Percentiles rank a stretch among this genome's conserved stretches.
Evolutionary conservation across 2,888 invertebrate genomes (phyloP).

Genomic region (Meloe dianella): DNA sequence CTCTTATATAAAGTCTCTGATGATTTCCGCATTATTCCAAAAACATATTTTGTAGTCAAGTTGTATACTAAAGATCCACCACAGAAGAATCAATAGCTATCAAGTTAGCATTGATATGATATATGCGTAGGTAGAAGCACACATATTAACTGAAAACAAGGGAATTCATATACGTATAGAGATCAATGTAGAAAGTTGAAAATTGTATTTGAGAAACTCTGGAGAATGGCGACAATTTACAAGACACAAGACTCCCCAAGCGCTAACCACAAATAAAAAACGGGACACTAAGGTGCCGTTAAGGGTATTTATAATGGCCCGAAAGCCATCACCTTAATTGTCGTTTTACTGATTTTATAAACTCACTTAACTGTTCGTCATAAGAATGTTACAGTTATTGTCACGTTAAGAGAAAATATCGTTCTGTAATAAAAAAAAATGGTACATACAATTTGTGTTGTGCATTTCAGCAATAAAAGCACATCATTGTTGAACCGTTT

Average conservation of each 20-base stretch:
- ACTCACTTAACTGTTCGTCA: slow-evolving; percentile 37
- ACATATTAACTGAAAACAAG: neutral
- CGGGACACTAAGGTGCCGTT: slow-evolving; percentile 34
- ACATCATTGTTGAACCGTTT: slow-evolving; percentile 23
- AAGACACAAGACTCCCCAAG: slow-evolving; percentile 23
- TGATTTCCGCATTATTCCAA: neutral
- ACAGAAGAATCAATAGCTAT: neutral
- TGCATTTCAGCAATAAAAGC: slow-evolving; percentile 14
- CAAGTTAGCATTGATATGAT: neutral
- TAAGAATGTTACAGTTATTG: slow-evolving; percentile 35
- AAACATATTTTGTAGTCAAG: neutral
- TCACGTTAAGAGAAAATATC: slow-evolving; percentile 35
- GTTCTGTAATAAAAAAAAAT: slow-evolving; percentile 37
- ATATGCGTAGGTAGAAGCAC: neutral
- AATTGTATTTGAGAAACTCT: slow-evolving; percentile 20
- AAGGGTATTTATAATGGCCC: slow-evolving; percentile 35
- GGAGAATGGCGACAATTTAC: slow-evolving; percentile 21
- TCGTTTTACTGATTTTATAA: slow-evolving; percentile 39
- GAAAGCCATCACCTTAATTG: slow-evolving; percentile 40
- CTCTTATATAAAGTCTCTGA: neutral
- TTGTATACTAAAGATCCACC: neutral
- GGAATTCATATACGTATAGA: neutral
- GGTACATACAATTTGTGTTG: neutral
- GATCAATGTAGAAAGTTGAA: slow-evolving; percentile 15
- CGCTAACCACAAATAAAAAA: slow-evolving; percentile 32